These are phyloP conservation scores for Labeo calbasu DNA, from an alignment of 2,797 vertebrate genomes.

Conservation along the genomic window DNA sequence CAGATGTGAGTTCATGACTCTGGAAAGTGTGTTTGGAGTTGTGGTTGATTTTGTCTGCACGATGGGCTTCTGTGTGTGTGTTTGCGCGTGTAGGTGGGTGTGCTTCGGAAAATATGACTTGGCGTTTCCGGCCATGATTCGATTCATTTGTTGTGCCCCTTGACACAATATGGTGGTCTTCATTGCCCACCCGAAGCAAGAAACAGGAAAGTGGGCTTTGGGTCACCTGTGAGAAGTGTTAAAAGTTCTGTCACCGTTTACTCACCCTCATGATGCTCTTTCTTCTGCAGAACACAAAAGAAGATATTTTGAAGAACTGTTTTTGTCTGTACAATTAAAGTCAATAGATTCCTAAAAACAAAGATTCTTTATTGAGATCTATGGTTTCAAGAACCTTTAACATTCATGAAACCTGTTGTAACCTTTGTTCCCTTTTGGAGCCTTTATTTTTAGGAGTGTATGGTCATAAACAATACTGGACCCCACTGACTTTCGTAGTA, in stretches of 20 bases:
- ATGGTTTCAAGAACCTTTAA: neutral
- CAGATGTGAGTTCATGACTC: constrained; percentile 84
- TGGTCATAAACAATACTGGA: too few relatives aligned
- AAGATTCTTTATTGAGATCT: neutral
- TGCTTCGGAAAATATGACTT: constrained; percentile 86
- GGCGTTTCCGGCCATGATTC: constrained; percentile 77
- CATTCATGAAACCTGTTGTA: neutral
- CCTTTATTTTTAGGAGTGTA: too few relatives aligned
- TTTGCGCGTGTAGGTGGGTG: constrained; percentile 73
- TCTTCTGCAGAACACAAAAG: neutral
- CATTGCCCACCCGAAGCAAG: constrained; percentile 28
- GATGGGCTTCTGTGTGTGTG: constrained; percentile 64
- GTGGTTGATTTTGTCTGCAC: constrained; percentile 81
- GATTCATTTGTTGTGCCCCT: constrained; percentile 65
- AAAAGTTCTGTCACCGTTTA: neutral
- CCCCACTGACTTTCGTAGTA: neutral
- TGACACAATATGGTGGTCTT: constrained; percentile 55
- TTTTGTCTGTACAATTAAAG: neutral
- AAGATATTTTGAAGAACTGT: neutral
- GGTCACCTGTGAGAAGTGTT: constrained; percentile 68
- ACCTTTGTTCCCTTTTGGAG: neutral
- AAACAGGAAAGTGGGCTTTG: constrained; percentile 58
- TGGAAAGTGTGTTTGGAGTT: constrained; percentile 84
- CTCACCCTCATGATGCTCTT: neutral
- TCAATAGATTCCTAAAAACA: neutral